Base-by-base conservation (phyloP, 2,888 invertebrate genomes). In the Drosophila formosana region DNA sequence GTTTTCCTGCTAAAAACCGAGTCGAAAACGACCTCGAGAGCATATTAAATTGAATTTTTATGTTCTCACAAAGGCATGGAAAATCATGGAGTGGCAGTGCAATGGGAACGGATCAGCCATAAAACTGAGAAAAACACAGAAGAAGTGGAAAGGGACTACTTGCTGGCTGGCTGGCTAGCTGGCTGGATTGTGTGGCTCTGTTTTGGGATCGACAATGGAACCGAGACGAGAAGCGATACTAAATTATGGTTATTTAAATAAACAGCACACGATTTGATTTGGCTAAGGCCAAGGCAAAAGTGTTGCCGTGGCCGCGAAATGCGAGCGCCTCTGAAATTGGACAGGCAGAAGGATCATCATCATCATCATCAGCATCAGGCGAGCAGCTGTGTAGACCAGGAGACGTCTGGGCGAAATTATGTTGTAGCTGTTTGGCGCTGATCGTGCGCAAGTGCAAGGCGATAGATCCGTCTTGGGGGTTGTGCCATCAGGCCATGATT, bases 231-330 rank as follows among this genome's bases (percentile, higher is more conserved):
- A 69, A 77, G 75, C 66, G 51, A 34, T 66, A 64, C 69, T 80
- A 91, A 91, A 91, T 91, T 91, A 91, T 89, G 89, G 91, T 91
- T 90, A 91, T 91, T 91, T 91, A 90, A 91, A 91, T 90, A 91
- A 91, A 91, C 89, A 91, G 90, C 91, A 90, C 91, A 91, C 90
- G 91, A 91, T 91, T 91, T 84, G 81, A 77, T 86, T 90, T 89
- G 89, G 79, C 87, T 26, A 50, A 78, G 37, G 79, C 87, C 28
- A 47, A 78, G 37, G 80, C 80, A 84, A 89, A 86, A 80, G 88
- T 84, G 86, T 88, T 86, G 82, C 74, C 64, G 28, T 64, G 63
- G 80, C 75, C 67, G 78, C 63, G 75, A 72, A 77, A 78, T 72
- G 70, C 67, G 81, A 81, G 81, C 86, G 85, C 85, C 88, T 88